Conservation (phyloP, 2,113 vertebrate genomes). For the Potamarius usumacintae region DNA sequence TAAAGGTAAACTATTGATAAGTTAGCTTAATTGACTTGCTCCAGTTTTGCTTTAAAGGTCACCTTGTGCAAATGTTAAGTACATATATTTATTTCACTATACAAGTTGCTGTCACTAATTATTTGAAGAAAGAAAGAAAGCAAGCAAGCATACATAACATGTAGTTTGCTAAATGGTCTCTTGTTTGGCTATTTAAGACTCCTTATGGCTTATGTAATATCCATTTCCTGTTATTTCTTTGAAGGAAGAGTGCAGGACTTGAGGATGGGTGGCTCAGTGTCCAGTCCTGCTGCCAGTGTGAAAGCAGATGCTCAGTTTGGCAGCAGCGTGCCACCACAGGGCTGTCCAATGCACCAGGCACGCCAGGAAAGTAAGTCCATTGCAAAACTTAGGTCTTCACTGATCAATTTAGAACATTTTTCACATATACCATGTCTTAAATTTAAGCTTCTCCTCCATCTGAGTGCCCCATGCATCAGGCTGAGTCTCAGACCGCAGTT, state of each 20-base stretch:
- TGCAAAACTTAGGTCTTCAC: not conserved
- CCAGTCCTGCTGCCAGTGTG: slow-evolving; percentile 63
- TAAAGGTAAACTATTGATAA: not conserved
- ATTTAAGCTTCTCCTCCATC: slow-evolving; percentile 57
- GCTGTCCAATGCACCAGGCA: slow-evolving; percentile 81
- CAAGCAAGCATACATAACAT: not conserved
- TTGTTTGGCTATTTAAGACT: not conserved
- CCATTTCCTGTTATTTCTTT: not conserved
- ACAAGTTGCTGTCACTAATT: not conserved
- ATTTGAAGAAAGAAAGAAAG: not conserved
- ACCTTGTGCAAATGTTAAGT: not conserved
- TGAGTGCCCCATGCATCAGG: slow-evolving; percentile 77
- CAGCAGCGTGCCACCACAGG: slow-evolving; percentile 51
- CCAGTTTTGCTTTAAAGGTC: not conserved
- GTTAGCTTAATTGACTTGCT: not conserved
- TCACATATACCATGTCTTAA: slow-evolving; percentile 3
- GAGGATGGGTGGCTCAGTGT: slow-evolving; percentile 78
- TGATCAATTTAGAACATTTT: not conserved
- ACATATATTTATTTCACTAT: too few species aligned
- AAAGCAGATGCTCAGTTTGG: slow-evolving; percentile 42
- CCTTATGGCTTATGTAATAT: not conserved
- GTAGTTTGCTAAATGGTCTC: not conserved
- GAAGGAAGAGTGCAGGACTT: not conserved
- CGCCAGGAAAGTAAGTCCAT: slow-evolving; percentile 58
- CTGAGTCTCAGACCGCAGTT: slow-evolving; percentile 42